Evolutionary conservation across 1,140 invertebrate genomes (phyloP).

Genomic region (Dolichoris vasculosae): DNA sequence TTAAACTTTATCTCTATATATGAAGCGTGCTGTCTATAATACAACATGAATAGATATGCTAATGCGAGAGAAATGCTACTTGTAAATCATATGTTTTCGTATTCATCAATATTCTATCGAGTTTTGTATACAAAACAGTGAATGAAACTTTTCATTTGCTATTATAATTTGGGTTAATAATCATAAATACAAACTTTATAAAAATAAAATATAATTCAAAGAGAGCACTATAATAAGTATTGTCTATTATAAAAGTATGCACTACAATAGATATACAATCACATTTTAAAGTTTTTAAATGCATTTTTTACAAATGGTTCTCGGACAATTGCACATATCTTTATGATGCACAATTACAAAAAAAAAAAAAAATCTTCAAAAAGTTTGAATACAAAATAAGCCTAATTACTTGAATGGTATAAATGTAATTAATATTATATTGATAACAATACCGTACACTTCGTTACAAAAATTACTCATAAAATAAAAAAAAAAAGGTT

Average conservation of each 20-base stretch:
- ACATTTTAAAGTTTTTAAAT: conserved; percentile 45
- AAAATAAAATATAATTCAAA: conserved; percentile 50
- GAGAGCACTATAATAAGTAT: conserved; percentile 38
- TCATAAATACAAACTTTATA: conserved; percentile 50
- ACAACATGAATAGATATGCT: conserved; percentile 22
- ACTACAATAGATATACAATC: conserved; percentile 21
- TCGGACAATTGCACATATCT: not conserved
- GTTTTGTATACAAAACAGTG: conserved; percentile 13
- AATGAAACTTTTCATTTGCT: not conserved
- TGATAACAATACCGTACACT: conserved; percentile 30
- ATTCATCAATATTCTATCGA: conserved; percentile 25
- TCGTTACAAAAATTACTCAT: conserved; percentile 21
- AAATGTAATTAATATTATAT: conserved; percentile 30
- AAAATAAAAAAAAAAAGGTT: conserved; percentile 22
- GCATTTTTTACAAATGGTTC: conserved; percentile 32
- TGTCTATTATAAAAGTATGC: conserved; percentile 4
- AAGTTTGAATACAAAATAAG: conserved; percentile 28
- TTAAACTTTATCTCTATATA: conserved; percentile 13
- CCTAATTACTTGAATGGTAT: conserved; percentile 4
- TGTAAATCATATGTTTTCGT: not conserved
- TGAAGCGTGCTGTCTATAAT: conserved; percentile 22
- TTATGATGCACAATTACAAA: conserved; percentile 22
- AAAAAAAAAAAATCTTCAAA: conserved; percentile 13
- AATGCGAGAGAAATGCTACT: not conserved
- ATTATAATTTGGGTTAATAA: conserved; percentile 14